A percentile compares a stretch with the other conserved stretches of the same genome.
These are phyloP conservation scores for Zosterops pallidus DNA, from an alignment of 2,113 vertebrate species.

Conservation along the genomic window DNA sequence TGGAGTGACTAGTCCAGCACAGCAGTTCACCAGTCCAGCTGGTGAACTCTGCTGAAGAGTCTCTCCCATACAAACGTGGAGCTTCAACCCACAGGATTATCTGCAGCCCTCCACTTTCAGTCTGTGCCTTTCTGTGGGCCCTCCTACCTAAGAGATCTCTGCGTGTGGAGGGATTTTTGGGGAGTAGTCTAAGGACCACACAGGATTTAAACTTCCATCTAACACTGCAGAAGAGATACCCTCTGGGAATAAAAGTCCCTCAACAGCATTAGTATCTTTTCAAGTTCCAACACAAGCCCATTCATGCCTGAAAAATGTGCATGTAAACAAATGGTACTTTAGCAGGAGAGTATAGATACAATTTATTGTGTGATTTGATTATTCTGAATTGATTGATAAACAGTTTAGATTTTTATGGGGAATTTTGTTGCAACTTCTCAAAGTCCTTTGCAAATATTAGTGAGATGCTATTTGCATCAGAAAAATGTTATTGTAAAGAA, in stretches of 20 bases:
- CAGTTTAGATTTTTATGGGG: background rate
- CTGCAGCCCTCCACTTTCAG: background rate
- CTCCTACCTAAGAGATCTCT: background rate
- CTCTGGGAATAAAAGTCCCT: background rate
- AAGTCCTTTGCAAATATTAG: background rate
- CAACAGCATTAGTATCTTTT: background rate
- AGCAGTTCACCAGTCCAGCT: background rate
- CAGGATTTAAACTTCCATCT: background rate
- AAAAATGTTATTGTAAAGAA: background rate
- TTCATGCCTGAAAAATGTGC: background rate
- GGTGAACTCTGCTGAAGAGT: background rate
- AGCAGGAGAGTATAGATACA: background rate
- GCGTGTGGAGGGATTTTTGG: background rate
- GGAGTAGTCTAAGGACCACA: background rate
- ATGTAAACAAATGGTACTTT: background rate
- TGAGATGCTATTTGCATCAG: background rate
- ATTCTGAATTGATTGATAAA: background rate
- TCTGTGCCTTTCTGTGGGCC: background rate
- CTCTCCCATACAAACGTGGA: background rate
- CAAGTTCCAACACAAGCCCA: background rate
- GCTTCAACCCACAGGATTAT: background rate
- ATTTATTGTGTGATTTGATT: background rate
- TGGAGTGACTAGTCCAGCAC: background rate
- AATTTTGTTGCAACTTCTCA: background rate
- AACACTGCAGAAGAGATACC: background rate